phyloP scores from a whole-genome alignment of 2,797 vertebrate genomes.

The Amblyopsis hoosieri region DNA sequence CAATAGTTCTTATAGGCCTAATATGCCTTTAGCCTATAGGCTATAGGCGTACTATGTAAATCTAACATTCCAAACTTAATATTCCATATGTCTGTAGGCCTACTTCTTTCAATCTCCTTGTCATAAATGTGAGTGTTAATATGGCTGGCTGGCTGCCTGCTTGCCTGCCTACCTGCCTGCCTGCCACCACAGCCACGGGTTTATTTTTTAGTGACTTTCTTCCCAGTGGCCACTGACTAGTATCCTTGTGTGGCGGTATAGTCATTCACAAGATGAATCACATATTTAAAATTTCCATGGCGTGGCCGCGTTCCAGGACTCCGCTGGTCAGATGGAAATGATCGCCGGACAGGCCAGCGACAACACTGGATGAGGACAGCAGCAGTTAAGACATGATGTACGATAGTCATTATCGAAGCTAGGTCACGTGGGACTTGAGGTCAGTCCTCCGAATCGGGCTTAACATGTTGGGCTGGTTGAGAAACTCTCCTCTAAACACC shows the following conservation, averaged over 20 bases:
- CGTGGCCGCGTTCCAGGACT: constrained; percentile 71
- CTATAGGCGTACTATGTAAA: too few species aligned
- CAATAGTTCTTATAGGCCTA: too few species aligned
- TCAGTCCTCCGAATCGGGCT: constrained; percentile 52
- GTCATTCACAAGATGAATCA: constrained; percentile 76
- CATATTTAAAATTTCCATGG: constrained; percentile 77
- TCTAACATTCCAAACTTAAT: too few species aligned
- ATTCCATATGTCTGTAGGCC: too few species aligned
- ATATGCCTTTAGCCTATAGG: too few species aligned
- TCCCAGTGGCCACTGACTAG: constrained; percentile 40
- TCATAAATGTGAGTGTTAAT: background rate
- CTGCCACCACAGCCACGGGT: constrained; percentile 44
- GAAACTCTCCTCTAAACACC: constrained; percentile 53
- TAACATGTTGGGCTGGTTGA: constrained; percentile 57
- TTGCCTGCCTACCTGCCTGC: background rate
- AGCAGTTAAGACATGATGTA: constrained; percentile 83
- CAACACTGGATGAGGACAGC: constrained; percentile 61
- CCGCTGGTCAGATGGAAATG: constrained; percentile 75
- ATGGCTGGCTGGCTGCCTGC: constrained; percentile 29
- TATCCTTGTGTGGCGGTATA: constrained; percentile 48
- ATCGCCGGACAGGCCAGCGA: constrained; percentile 61
- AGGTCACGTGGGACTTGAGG: constrained; percentile 72
- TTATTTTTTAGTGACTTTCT: constrained; percentile 64
- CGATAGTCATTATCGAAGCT: constrained; percentile 77
- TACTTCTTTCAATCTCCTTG: too few species aligned